Base-by-base conservation (phyloP, 64 coral and sea anemone species). In the Porites lutea region DNA sequence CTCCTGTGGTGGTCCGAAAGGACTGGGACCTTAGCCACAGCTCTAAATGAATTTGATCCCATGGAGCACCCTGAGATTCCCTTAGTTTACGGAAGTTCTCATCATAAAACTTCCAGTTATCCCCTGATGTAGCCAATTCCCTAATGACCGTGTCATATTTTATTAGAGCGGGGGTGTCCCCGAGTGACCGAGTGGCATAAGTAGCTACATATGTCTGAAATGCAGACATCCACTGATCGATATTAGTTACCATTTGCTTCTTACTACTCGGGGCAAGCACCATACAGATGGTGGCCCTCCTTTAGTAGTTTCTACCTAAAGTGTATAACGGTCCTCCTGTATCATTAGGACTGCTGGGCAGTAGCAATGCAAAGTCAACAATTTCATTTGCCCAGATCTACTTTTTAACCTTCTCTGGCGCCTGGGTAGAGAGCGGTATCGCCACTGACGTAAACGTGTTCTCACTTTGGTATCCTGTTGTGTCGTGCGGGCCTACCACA, bases 71-170 rank as follows among this genome's bases (percentile, higher is more conserved):
- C 21, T 89, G n/a, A 6, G 79, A 50, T 21, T 89, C 59, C 54
- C 87, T 59, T 43, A 94, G 11, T 7, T 19, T 73, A 4, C 88
- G 63, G 65, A 90, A 95, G 21, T 85, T 95, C 65, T 86, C 73
- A 12, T 95, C 82, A 52, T 95, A 95, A 43, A 83, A 87, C 19
- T 61, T 52, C 49, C 88, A 95, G 5, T 93, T 93, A 4, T n/a
- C 82, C 19, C 59, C 72, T 13, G 27, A 75, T 13, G 83, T 70
- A 13, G 91, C 92, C 59, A 93, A 67, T 37, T 88, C 86, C 19
- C 63, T 4, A 6, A 93, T 60, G 4, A 88, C 45, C 3, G 61
- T 53, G 8, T 74, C 53, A 70, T 93, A 93, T 82, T 93, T 93
- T 76, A 88, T 93, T 6, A 93, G 65, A 0, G 57, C 74, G 19